phyloP scores from a whole-genome alignment of 1,140 invertebrate species.

The Diploscapter pachys region DNA sequence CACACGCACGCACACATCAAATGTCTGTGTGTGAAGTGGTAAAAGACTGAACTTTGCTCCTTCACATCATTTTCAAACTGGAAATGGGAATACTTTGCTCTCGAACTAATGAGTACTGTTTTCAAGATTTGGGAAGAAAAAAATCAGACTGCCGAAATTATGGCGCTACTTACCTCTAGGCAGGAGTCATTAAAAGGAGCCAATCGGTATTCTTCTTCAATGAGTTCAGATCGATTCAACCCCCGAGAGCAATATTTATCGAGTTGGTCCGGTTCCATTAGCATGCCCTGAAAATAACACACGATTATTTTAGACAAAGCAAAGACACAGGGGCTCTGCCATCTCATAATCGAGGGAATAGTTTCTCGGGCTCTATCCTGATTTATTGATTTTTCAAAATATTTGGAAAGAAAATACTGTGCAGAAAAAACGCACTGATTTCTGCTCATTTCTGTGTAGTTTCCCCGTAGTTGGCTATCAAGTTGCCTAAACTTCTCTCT shows the following conservation, averaged over 20 bases:
- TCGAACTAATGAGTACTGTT: background rate
- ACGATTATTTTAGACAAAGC: too few relatives aligned
- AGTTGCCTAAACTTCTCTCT: too few relatives aligned
- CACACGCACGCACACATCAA: slow-evolving; percentile 1
- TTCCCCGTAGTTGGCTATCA: too few relatives aligned
- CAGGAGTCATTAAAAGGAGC: slow-evolving; percentile 49
- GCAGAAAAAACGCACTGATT: too few relatives aligned
- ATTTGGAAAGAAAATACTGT: too few relatives aligned
- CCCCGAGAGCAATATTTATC: slow-evolving; percentile 46
- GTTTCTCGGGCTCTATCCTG: too few relatives aligned
- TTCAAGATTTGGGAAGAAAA: background rate
- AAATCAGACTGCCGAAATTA: background rate
- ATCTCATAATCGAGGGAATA: too few relatives aligned
- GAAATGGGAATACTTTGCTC: background rate
- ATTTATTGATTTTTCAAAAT: too few relatives aligned
- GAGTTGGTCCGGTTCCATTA: slow-evolving; percentile 46
- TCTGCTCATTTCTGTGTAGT: too few relatives aligned
- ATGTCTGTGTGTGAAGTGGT: background rate
- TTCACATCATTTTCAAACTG: background rate
- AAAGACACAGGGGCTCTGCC: too few relatives aligned
- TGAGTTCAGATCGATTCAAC: slow-evolving; percentile 20
- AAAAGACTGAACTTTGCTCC: background rate
- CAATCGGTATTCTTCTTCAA: slow-evolving; percentile 26
- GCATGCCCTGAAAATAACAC: slow-evolving; percentile 44
- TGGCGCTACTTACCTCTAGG: slow-evolving; percentile 33